phyloP scores from a whole-genome alignment of 2,797 vertebrate genomes.

The Botia kubotai region DNA sequence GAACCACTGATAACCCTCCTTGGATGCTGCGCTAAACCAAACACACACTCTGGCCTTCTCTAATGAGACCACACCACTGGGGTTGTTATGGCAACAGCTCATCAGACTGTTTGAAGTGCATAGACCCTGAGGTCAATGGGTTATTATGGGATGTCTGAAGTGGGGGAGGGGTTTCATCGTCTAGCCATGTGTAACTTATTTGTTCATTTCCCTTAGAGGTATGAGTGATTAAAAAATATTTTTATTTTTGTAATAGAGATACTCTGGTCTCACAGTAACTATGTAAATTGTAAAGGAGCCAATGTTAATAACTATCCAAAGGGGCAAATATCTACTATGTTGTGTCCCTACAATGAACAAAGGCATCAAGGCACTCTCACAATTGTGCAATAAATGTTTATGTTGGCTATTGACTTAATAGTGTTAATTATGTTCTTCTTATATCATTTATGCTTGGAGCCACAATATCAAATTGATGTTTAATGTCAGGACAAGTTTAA shows the following conservation, averaged over 20 bases:
- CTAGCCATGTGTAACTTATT: slow-evolving; percentile 18
- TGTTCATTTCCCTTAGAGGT: slow-evolving; percentile 14
- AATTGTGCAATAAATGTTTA: neutral
- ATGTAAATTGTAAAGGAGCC: neutral
- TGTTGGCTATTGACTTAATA: slow-evolving; percentile 3
- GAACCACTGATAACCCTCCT: slow-evolving; percentile 33
- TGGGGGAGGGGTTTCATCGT: slow-evolving; percentile 23
- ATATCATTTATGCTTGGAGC: neutral
- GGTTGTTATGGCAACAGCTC: slow-evolving; percentile 57
- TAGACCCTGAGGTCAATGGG: slow-evolving; percentile 33
- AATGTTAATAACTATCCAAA: neutral
- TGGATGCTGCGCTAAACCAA: slow-evolving; percentile 42
- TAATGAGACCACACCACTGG: slow-evolving; percentile 58
- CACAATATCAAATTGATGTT: slow-evolving; percentile 2
- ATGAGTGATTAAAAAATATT: neutral
- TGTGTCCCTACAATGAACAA: neutral
- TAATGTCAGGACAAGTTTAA: neutral
- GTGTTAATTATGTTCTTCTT: slow-evolving; percentile 22
- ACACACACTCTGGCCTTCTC: slow-evolving; percentile 36
- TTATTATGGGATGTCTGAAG: slow-evolving; percentile 52
- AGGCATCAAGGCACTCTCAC: neutral
- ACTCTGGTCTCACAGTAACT: neutral
- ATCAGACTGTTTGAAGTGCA: slow-evolving; percentile 39
- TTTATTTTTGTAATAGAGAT: slow-evolving; percentile 9
- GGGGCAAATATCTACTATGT: neutral